phyloP scores from a whole-genome alignment of 2,797 vertebrate species.

The Sebastes cheni region DNA sequence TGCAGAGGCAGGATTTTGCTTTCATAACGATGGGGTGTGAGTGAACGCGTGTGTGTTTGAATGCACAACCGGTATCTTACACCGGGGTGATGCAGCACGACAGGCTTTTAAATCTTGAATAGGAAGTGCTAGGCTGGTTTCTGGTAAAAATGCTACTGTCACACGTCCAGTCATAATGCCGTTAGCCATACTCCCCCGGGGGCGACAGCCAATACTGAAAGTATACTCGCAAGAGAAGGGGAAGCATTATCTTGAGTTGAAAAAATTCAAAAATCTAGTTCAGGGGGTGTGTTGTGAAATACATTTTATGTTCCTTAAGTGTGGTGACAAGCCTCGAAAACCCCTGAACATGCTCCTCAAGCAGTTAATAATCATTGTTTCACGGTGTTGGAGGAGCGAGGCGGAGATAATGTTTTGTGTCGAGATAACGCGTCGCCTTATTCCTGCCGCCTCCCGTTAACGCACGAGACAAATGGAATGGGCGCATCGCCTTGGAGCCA shows the following conservation, averaged over 20 bases:
- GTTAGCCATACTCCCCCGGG: slow-evolving; percentile 44
- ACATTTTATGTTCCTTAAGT: slow-evolving; percentile 65
- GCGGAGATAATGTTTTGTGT: slow-evolving; percentile 72
- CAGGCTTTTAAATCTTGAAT: slow-evolving; percentile 74
- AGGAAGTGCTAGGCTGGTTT: slow-evolving; percentile 76
- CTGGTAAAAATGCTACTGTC: slow-evolving; percentile 69
- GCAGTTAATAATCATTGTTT: slow-evolving; percentile 74
- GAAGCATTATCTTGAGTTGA: slow-evolving; percentile 37
- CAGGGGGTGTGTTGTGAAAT: slow-evolving; percentile 39
- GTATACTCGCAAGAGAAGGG: slow-evolving; percentile 36
- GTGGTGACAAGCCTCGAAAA: slow-evolving; percentile 60
- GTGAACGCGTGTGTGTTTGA: slow-evolving; percentile 43
- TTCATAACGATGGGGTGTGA: slow-evolving; percentile 70
- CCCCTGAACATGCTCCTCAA: slow-evolving; percentile 57
- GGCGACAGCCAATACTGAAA: slow-evolving; percentile 33
- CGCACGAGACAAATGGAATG: slow-evolving; percentile 68
- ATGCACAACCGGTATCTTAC: slow-evolving; percentile 59
- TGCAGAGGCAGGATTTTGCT: slow-evolving; percentile 75
- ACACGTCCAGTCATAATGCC: slow-evolving; percentile 64
- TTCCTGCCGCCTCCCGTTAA: slow-evolving; percentile 71
- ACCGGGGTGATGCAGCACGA: slow-evolving; percentile 57
- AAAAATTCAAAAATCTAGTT: slow-evolving; percentile 13
- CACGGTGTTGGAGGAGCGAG: slow-evolving; percentile 61
- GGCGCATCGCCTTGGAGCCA: slow-evolving; percentile 73
- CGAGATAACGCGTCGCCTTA: slow-evolving; percentile 67